These are phyloP conservation scores for Cephus pulcher DNA, from an alignment of 2,888 invertebrate genomes.

Conservation along the genomic window DNA sequence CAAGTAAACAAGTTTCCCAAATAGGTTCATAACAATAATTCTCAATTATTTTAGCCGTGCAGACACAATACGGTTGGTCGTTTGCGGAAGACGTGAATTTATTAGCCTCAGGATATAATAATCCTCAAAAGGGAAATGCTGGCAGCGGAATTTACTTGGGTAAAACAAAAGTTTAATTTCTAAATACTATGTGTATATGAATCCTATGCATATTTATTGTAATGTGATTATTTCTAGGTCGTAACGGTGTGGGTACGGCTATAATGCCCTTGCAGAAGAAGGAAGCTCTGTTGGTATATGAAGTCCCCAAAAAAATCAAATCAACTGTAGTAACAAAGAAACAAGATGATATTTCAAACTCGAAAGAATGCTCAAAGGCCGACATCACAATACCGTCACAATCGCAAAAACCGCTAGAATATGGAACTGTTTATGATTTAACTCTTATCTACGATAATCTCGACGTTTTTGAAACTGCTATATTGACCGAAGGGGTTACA, in stretches of 20 bases:
- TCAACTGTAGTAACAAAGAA: neutral
- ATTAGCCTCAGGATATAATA: conserved; percentile 67
- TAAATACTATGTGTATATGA: neutral
- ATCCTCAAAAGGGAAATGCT: conserved; percentile 52
- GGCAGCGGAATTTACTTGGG: conserved; percentile 70
- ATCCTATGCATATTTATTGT: neutral
- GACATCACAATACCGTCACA: neutral
- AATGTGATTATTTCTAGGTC: neutral
- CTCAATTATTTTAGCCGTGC: conserved; percentile 50
- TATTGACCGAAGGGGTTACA: neutral
- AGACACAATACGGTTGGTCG: conserved; percentile 68
- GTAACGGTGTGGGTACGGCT: neutral
- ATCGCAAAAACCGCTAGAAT: neutral
- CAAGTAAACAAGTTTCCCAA: neutral
- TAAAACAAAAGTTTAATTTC: conserved; percentile 12
- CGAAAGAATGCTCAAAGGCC: neutral
- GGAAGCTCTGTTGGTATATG: neutral
- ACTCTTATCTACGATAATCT: neutral
- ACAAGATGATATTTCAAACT: neutral
- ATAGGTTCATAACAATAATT: neutral
- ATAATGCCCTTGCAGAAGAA: neutral
- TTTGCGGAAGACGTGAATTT: conserved; percentile 67
- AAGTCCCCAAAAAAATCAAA: neutral
- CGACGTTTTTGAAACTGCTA: neutral
- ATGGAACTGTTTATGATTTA: neutral